These are phyloP conservation scores for Planiliza haematocheilus DNA, from an alignment of 2,113 vertebrate species.

Conservation along the genomic window DNA sequence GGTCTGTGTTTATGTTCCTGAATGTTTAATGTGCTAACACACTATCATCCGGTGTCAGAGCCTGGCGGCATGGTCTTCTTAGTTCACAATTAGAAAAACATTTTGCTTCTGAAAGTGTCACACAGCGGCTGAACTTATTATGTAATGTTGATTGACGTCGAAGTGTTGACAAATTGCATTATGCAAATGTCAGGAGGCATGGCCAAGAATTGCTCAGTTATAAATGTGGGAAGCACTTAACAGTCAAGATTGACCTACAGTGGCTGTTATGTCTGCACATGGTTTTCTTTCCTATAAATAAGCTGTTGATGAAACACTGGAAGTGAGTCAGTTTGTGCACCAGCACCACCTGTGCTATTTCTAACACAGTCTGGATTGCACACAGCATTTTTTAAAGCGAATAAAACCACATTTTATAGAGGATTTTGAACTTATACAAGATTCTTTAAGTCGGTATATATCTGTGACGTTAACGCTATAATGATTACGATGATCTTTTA, in stretches of 20 bases:
- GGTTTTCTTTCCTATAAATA: no score
- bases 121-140: neutral
- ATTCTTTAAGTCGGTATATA: neutral
- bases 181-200: no score
- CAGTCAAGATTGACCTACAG: neutral
- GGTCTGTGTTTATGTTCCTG: conserved; percentile 57
- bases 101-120: neutral
- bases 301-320: neutral
- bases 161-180: neutral
- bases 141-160: neutral
- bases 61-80: no score
- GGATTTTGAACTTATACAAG: neutral
- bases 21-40: conserved; percentile 31
- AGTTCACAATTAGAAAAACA: conserved; percentile 5
- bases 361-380: neutral
- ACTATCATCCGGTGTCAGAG: neutral
- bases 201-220: no score
- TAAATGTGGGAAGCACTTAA: neutral
- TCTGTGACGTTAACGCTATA: neutral
- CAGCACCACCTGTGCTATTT: neutral
- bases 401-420: neutral
- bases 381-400: neutral
- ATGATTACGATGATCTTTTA: no score
- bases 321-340: neutral
- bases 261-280: neutral